These are phyloP conservation scores for Acropternis orthonyx DNA, from an alignment of 2,797 vertebrate genomes.

Conservation along the genomic window DNA sequence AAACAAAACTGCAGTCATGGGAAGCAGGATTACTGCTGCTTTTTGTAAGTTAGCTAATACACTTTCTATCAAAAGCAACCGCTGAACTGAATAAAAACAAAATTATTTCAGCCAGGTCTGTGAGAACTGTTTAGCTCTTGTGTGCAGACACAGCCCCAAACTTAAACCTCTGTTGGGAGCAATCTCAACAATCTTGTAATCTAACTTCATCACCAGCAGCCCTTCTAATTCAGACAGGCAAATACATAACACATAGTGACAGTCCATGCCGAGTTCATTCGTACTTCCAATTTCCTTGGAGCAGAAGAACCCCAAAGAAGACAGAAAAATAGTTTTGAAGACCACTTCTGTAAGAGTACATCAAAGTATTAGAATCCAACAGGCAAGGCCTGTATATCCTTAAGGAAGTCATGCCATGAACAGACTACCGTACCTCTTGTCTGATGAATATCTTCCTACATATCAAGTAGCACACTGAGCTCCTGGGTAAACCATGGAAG, in stretches of 20 bases:
- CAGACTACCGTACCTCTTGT: not conserved
- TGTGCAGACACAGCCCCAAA: not conserved
- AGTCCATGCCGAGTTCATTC: not conserved
- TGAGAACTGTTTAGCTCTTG: not conserved
- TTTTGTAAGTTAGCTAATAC: not conserved
- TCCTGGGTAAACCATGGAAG: not conserved
- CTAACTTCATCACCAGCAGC: not conserved
- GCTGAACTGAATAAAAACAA: not conserved
- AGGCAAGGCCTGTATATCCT: not conserved
- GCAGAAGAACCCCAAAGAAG: not conserved
- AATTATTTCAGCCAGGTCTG: not conserved
- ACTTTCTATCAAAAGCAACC: not conserved
- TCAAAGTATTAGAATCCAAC: not conserved
- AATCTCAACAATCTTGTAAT: not conserved
- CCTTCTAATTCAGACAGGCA: not conserved
- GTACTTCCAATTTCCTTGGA: not conserved
- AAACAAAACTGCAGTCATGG: not conserved
- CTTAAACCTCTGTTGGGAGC: not conserved
- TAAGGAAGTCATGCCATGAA: accelerated
- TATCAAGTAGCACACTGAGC: not conserved
- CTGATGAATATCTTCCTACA: not conserved
- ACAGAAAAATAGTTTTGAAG: not conserved
- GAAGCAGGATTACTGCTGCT: not conserved
- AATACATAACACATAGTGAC: not conserved
- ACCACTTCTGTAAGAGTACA: not conserved